These are phyloP conservation scores for Zingel zingel DNA, from an alignment of 2,113 vertebrate species.

Conservation along the genomic window DNA sequence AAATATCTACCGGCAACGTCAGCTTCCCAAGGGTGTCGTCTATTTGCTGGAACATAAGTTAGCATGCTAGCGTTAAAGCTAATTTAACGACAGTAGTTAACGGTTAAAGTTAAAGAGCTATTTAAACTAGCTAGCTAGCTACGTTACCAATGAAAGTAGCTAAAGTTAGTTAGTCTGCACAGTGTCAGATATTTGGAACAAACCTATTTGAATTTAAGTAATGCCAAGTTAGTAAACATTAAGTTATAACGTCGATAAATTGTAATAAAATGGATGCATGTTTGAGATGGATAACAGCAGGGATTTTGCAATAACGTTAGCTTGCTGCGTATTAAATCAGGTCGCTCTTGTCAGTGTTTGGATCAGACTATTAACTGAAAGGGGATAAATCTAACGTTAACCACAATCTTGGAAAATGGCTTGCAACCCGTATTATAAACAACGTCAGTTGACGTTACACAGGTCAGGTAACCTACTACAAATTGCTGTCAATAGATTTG, in stretches of 20 bases:
- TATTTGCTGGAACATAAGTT: slow-evolving; percentile 71
- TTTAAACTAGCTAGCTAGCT: background rate
- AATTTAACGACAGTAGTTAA: background rate
- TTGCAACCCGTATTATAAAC: background rate
- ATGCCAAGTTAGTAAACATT: too few relatives aligned
- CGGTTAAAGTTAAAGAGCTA: background rate
- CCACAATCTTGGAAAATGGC: slow-evolving; percentile 1
- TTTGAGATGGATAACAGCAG: background rate
- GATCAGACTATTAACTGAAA: slow-evolving; percentile 51
- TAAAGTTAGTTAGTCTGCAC: fast-evolving
- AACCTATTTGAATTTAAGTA: fast-evolving
- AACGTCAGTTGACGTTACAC: background rate
- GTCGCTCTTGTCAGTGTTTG: slow-evolving; percentile 26
- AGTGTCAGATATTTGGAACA: background rate
- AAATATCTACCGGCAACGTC: slow-evolving; percentile 75
- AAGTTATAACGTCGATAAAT: background rate
- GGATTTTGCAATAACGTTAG: slow-evolving; percentile 15
- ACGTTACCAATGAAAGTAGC: background rate
- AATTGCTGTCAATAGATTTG: background rate
- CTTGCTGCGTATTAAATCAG: slow-evolving; percentile 4
- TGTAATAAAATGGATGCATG: background rate
- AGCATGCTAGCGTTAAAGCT: slow-evolving; percentile 49
- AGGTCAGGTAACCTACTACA: background rate
- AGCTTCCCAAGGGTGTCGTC: slow-evolving; percentile 67
- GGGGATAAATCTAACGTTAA: slow-evolving; percentile 18